Percentiles rank a stretch among this genome's conserved stretches.
phyloP scores from a whole-genome alignment of 2,888 invertebrate genomes.

The Euspilapteryx auroguttella region DNA sequence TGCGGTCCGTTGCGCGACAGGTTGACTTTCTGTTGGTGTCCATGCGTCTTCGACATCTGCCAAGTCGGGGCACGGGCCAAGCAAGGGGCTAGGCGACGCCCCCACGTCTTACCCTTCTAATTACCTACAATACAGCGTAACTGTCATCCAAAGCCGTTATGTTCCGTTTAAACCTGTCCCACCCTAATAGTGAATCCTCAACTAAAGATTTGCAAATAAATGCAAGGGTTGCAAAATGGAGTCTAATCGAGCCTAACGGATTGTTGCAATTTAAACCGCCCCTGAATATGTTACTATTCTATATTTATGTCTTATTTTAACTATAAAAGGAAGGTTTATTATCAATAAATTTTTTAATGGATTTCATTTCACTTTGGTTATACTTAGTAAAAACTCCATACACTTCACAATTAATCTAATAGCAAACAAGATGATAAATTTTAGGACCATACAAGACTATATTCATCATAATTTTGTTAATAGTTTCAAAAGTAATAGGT shows the following conservation, averaged over 20 bases:
- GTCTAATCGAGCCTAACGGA: conserved; percentile 42
- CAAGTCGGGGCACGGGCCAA: conserved; percentile 16
- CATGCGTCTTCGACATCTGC: conserved; percentile 37
- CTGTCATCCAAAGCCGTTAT: conserved; percentile 50
- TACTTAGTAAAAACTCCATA: too few relatives aligned
- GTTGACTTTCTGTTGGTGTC: conserved; percentile 47
- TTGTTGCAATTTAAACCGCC: conserved; percentile 24
- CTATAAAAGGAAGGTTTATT: conserved; percentile 1
- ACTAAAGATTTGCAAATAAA: conserved; percentile 20
- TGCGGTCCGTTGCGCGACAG: conserved; percentile 55
- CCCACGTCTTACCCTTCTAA: conserved; percentile 44
- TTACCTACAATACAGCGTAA: conserved; percentile 25
- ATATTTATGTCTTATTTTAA: conserved; percentile 18
- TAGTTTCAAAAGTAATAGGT: too few relatives aligned
- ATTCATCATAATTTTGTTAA: too few relatives aligned
- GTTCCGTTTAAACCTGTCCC: conserved; percentile 51
- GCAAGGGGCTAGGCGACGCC: conserved; percentile 25
- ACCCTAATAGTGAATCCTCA: conserved; percentile 24
- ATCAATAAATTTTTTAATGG: conserved; percentile 11
- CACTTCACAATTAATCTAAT: too few relatives aligned
- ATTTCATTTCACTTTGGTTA: too few relatives aligned
- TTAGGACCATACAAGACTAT: too few relatives aligned
- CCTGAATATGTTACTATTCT: too few relatives aligned
- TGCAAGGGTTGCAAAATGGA: conserved; percentile 52
- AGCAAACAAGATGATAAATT: too few relatives aligned